A percentile compares a stretch with the other conserved stretches of the same genome.
Evolutionary conservation across 2,113 vertebrate species (phyloP).

Genomic region (Acanthisitta chloris): DNA sequence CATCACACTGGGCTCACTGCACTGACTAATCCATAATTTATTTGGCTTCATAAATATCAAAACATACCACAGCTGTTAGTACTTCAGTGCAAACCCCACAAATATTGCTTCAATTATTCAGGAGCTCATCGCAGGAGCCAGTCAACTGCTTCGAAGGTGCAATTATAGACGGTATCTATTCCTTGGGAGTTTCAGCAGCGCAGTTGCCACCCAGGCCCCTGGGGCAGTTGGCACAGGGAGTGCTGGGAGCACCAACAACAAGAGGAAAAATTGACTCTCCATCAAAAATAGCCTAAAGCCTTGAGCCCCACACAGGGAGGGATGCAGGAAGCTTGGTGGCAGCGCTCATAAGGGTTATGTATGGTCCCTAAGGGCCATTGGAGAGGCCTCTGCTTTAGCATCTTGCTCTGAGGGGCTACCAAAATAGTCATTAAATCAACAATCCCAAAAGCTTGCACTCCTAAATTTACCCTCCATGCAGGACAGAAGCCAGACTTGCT

Average conservation of each 20-base stretch:
- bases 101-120: constrained; percentile 67
- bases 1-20: constrained; percentile 33
- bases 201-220: background rate
- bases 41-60: constrained; percentile 62
- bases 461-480: background rate
- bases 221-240: background rate
- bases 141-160: background rate
- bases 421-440: background rate
- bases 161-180: constrained; percentile 19
- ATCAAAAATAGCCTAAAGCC: background rate
- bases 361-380: background rate
- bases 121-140: background rate
- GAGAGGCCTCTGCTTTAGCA: background rate
- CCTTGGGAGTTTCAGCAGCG: background rate
- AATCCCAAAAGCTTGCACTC: background rate
- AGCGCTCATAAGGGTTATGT: accelerated
- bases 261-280: background rate
- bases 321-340: background rate
- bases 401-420: background rate
- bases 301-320: background rate
- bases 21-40: constrained; percentile 61
- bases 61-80: constrained; percentile 60
- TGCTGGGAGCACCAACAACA: background rate
- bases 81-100: constrained; percentile 38
- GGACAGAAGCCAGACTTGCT: background rate